phyloP scores from a whole-genome alignment of 2,113 vertebrate genomes.

The Vidua chalybeata region DNA sequence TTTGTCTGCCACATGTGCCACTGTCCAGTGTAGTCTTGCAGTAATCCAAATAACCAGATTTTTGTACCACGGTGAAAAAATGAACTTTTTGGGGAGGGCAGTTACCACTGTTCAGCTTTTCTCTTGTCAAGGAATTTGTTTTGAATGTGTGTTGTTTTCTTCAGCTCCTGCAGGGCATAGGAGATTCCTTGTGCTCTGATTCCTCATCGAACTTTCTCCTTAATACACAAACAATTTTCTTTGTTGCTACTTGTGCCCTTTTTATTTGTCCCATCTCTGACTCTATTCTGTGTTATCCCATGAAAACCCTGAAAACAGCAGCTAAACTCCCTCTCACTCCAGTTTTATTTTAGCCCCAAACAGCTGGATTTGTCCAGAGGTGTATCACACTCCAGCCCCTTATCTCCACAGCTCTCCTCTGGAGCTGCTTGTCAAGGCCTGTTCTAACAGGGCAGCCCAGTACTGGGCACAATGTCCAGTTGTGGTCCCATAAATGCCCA shows the following conservation, averaged over 20 bases:
- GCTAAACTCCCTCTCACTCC: background rate
- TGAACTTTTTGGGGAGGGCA: background rate
- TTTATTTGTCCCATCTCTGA: rapidly evolving
- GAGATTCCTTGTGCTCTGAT: background rate
- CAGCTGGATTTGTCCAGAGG: background rate
- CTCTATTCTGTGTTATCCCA: background rate
- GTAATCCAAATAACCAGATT: background rate
- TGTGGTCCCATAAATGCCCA: background rate
- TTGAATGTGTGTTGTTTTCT: background rate
- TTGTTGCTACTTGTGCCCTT: background rate
- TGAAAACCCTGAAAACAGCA: background rate
- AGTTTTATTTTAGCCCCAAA: background rate
- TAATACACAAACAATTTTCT: background rate
- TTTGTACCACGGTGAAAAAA: background rate
- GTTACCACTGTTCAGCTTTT: background rate
- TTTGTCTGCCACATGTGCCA: background rate
- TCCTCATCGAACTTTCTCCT: background rate
- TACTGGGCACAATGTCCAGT: background rate
- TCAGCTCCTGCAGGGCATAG: background rate
- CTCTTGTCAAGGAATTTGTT: background rate
- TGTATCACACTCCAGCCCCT: background rate
- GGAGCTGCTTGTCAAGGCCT: background rate
- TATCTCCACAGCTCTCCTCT: background rate
- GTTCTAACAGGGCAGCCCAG: background rate
- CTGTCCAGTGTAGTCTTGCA: background rate